A percentile compares a stretch with the other conserved stretches of the same genome.
Evolutionary conservation across 2,888 invertebrate species (phyloP).

Genomic region (Gonocerus acuteangulatus): DNA sequence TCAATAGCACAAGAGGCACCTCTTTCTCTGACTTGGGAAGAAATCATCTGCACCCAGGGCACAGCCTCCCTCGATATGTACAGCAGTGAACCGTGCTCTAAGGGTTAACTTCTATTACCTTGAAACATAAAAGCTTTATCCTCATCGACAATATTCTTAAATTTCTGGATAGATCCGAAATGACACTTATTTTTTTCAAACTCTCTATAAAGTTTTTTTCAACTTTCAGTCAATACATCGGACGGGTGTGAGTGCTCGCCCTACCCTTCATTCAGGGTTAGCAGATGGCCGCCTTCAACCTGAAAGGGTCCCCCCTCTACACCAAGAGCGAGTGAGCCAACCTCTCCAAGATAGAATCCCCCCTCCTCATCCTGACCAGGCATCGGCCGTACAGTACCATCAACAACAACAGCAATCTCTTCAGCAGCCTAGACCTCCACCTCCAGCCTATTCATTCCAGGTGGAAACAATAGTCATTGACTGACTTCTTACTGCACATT

Average conservation of each 20-base stretch:
- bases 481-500: neutral
- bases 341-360: neutral
- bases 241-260: neutral
- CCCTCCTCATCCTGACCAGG: neutral
- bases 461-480: neutral
- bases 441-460: constrained; percentile 18
- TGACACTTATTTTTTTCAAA: too few species aligned
- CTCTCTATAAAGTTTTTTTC: too few species aligned
- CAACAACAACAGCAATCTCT: neutral
- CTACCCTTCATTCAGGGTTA: neutral
- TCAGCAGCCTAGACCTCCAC: constrained; percentile 11
- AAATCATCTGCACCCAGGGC: too few species aligned
- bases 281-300: neutral
- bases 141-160: too few species aligned
- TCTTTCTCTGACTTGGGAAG: too few species aligned
- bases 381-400: neutral
- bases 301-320: constrained; percentile 5
- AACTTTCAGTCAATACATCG: constrained; percentile 9
- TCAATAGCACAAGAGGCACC: too few species aligned
- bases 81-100: too few species aligned
- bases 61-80: too few species aligned
- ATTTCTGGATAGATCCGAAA: too few species aligned
- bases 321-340: neutral
- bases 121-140: too few species aligned
- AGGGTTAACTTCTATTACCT: too few species aligned